A percentile compares a stretch with the other conserved stretches of the same genome.
Evolutionary conservation across 1,140 invertebrate genomes (phyloP).

Genomic region (Paramacrobiotus metropolitanus): DNA sequence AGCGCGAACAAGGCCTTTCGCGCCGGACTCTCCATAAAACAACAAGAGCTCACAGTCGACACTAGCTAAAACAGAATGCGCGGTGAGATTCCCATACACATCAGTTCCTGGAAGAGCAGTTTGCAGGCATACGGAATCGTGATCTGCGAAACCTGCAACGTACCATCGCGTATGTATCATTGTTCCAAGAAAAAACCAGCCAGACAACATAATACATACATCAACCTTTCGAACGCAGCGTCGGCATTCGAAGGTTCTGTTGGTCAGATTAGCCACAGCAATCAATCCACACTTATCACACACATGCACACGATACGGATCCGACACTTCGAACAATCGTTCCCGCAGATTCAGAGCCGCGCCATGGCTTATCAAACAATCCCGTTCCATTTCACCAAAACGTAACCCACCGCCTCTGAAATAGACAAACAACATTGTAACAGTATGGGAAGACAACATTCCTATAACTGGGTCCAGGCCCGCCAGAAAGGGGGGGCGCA

Average conservation of each 20-base stretch:
- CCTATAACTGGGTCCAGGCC: too few species aligned
- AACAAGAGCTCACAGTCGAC: too few species aligned
- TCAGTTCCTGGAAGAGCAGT: constrained; percentile 84
- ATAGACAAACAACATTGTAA: background rate
- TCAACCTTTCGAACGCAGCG: background rate
- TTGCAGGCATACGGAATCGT: constrained; percentile 99
- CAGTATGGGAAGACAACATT: too few species aligned
- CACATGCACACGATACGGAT: constrained; percentile 84
- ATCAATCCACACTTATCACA: constrained; percentile 72
- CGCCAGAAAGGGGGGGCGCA: too few species aligned
- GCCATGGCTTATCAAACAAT: too few species aligned
- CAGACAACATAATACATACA: background rate
- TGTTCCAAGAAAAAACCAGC: constrained; percentile 11
- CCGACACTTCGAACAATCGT: constrained; percentile 88
- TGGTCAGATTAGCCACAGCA: background rate
- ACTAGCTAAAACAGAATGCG: constrained; percentile 19
- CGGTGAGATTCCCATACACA: constrained; percentile 93
- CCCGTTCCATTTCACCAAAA: constrained; percentile 95
- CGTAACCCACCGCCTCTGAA: constrained; percentile 73
- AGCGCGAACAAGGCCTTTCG: background rate
- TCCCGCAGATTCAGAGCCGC: constrained; percentile 91
- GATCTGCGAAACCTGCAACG: constrained; percentile 62
- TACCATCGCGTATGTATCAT: constrained; percentile 76
- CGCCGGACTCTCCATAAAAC: background rate
- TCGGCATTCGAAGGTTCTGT: background rate